Evolutionary conservation across 2,113 vertebrate species (phyloP).

Genomic region (Hippocampus barbouri): DNA sequence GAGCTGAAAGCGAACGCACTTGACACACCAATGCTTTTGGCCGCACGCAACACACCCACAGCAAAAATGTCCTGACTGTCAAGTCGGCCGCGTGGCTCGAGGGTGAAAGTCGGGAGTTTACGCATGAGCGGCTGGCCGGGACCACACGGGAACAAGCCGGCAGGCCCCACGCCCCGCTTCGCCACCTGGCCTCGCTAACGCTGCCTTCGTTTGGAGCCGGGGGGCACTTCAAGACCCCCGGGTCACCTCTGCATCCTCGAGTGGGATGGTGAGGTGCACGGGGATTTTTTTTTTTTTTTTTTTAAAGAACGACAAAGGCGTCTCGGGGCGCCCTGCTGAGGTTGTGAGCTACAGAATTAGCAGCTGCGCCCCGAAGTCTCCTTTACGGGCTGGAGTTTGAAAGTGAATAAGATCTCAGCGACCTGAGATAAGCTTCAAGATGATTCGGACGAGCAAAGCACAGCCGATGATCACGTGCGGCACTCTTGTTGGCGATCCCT

Average conservation of each 20-base stretch:
- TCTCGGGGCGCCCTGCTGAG: slow-evolving; percentile 31
- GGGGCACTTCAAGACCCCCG: slow-evolving; percentile 46
- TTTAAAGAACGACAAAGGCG: slow-evolving; percentile 54
- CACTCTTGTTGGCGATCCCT: too few relatives aligned
- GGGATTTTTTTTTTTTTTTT: slow-evolving; percentile 46
- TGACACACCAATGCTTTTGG: too few relatives aligned
- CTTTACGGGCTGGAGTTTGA: not conserved
- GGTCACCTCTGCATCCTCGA: slow-evolving; percentile 50
- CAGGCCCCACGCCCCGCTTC: slow-evolving; percentile 55
- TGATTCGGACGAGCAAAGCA: too few relatives aligned
- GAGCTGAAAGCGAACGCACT: not conserved
- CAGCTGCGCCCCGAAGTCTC: slow-evolving; percentile 40
- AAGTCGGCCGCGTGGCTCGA: not conserved
- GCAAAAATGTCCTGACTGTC: not conserved
- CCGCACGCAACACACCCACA: not conserved
- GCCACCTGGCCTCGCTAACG: slow-evolving; percentile 66
- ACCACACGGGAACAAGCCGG: slow-evolving; percentile 67
- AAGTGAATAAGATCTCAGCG: too few relatives aligned
- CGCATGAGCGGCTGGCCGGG: slow-evolving; percentile 16
- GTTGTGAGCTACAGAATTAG: slow-evolving; percentile 46
- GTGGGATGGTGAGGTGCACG: slow-evolving; percentile 40
- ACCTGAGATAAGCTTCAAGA: too few relatives aligned
- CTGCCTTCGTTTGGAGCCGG: slow-evolving; percentile 37
- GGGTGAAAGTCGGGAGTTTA: not conserved
- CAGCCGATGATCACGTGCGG: too few relatives aligned